phyloP scores from a whole-genome alignment of 1,140 invertebrate species.

The Pomacea maculata region DNA sequence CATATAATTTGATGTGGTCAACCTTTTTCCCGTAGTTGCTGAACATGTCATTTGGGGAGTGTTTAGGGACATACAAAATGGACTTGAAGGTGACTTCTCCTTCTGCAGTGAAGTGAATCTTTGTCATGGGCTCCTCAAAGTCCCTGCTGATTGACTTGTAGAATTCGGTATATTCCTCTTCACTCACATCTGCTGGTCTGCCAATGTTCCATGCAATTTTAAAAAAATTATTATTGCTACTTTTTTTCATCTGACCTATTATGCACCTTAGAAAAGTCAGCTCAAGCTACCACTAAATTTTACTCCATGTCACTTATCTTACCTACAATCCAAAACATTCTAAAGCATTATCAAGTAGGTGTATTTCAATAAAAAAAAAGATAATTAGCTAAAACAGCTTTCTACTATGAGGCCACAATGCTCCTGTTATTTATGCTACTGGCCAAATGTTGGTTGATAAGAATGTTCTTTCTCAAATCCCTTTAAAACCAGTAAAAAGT shows the following conservation, averaged over 20 bases:
- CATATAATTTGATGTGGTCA: slow-evolving; percentile 96
- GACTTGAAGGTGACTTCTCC: slow-evolving; percentile 99
- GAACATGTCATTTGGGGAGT: slow-evolving; percentile 91
- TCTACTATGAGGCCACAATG: too few species aligned
- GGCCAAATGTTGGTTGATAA: too few species aligned
- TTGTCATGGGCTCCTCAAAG: slow-evolving; percentile 82
- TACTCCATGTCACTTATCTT: too few species aligned
- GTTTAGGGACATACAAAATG: slow-evolving; percentile 89
- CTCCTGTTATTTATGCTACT: too few species aligned
- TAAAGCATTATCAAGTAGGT: too few species aligned
- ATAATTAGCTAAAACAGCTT: too few species aligned
- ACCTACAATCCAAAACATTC: too few species aligned
- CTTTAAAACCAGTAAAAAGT: neutral
- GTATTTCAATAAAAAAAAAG: too few species aligned
- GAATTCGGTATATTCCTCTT: slow-evolving; percentile 92
- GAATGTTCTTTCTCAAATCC: too few species aligned
- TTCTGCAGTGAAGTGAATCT: slow-evolving; percentile 97
- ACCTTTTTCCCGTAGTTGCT: slow-evolving; percentile 93
- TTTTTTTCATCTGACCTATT: neutral
- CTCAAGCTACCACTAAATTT: neutral
- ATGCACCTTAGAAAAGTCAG: neutral
- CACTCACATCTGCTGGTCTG: slow-evolving; percentile 81
- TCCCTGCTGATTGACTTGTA: slow-evolving; percentile 96
- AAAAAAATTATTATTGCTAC: neutral
- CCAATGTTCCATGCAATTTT: slow-evolving; percentile 23